Conservation (phyloP, 1,140 invertebrate species). For the Lasaia peninsularis region DNA sequence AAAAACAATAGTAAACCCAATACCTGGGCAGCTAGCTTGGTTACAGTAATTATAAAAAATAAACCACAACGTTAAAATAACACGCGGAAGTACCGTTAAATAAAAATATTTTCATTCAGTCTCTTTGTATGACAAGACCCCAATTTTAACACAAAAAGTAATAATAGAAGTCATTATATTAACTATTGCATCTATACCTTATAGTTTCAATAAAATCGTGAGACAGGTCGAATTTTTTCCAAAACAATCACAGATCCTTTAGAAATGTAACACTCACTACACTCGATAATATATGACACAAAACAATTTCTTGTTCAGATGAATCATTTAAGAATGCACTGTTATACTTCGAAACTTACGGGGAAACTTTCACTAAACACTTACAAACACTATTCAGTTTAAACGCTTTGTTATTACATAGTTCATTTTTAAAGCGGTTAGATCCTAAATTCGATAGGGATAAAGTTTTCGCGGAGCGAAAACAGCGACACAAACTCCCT, state of each 20-base stretch:
- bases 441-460: conserved; percentile 40
- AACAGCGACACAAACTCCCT: conserved; percentile 39
- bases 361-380: conserved; percentile 39
- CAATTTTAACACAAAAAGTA: neutral
- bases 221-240: neutral
- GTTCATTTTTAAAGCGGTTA: neutral
- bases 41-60: too few species aligned
- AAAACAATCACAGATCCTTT: conserved; percentile 22
- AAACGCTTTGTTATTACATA: neutral
- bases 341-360: conserved; percentile 40
- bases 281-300: conserved; percentile 39
- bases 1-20: too few species aligned
- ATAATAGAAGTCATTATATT: neutral
- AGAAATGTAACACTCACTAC: conserved; percentile 26
- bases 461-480: conserved; percentile 50
- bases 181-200: neutral
- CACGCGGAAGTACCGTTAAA: too few species aligned
- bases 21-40: too few species aligned
- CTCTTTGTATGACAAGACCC: neutral
- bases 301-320: conserved; percentile 66
- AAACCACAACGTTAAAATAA: too few species aligned
- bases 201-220: neutral
- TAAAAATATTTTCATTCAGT: neutral
- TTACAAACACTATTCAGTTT: neutral
- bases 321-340: conserved; percentile 68